Conservation (phyloP, 1,140 invertebrate species). For the Oryzaephilus surinamensis region DNA sequence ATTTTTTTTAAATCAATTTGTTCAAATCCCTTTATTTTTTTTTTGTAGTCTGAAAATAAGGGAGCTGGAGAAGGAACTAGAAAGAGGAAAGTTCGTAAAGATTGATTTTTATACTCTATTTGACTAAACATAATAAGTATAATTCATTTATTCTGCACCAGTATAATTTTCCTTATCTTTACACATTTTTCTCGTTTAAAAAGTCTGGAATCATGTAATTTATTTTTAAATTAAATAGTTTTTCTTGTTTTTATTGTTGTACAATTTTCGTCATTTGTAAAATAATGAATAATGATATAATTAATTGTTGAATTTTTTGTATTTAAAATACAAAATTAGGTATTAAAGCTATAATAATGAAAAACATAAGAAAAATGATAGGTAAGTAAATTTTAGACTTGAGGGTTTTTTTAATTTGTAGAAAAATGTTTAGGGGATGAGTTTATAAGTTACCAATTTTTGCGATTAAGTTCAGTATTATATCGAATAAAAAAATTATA, state of each 20-base stretch:
- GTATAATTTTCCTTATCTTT: slow-evolving; percentile 7
- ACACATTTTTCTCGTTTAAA: not conserved
- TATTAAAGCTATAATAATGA: too few relatives aligned
- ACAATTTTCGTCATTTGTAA: not conserved
- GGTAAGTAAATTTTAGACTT: too few relatives aligned
- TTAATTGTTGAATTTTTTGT: too few relatives aligned
- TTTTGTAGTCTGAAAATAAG: slow-evolving; percentile 9
- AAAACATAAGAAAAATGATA: too few relatives aligned
- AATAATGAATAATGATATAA: not conserved
- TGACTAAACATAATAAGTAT: too few relatives aligned
- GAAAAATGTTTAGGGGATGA: too few relatives aligned
- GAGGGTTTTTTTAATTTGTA: too few relatives aligned
- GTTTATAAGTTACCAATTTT: too few relatives aligned
- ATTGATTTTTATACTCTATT: slow-evolving; percentile 29
- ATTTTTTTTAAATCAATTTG: not conserved
- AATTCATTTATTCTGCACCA: slow-evolving; percentile 10
- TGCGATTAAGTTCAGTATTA: too few relatives aligned
- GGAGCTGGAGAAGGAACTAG: slow-evolving; percentile 37
- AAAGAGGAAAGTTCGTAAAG: slow-evolving; percentile 44
- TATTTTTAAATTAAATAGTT: not conserved
- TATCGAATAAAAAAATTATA: too few relatives aligned
- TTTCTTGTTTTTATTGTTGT: slow-evolving; percentile 7
- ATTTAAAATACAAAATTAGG: too few relatives aligned
- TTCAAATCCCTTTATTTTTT: slow-evolving; percentile 2
- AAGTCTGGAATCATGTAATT: not conserved